Evolutionary conservation across 1,140 invertebrate genomes (phyloP).

Genomic region (Galendromus occidentalis): DNA sequence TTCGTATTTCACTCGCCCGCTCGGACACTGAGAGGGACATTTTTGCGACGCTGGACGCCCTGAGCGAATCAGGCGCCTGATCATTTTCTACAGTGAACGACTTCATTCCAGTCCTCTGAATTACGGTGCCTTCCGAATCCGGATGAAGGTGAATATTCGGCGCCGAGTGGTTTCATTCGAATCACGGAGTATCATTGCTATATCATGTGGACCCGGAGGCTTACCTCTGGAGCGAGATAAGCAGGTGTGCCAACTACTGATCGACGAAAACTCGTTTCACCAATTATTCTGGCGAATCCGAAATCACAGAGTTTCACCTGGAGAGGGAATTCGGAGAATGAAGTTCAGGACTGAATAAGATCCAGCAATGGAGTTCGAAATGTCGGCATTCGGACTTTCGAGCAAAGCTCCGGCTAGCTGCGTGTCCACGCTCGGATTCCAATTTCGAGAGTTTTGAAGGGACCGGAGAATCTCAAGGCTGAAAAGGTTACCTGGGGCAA

Average conservation of each 20-base stretch:
- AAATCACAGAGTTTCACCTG: conserved; percentile 93
- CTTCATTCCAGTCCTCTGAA: too few relatives aligned
- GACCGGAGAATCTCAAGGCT: conserved; percentile 7
- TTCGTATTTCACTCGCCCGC: too few relatives aligned
- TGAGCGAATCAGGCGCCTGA: too few relatives aligned
- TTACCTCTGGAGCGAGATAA: conserved; percentile 49
- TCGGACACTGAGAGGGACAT: too few relatives aligned
- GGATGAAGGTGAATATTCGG: too few relatives aligned
- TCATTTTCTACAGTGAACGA: too few relatives aligned
- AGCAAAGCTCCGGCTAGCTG: background rate
- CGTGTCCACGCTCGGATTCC: too few relatives aligned
- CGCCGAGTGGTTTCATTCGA: too few relatives aligned
- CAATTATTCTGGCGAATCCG: conserved; percentile 93
- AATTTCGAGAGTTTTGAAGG: background rate
- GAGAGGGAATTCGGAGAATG: background rate
- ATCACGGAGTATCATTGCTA: too few relatives aligned
- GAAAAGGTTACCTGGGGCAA: conserved; percentile 53
- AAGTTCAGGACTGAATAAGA: background rate
- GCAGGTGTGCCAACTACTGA: conserved; percentile 96
- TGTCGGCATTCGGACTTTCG: background rate
- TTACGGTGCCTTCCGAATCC: too few relatives aligned
- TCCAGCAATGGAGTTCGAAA: background rate
- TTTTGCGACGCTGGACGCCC: too few relatives aligned
- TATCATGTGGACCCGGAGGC: conserved; percentile 15
- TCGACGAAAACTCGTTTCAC: conserved; percentile 88